These are phyloP conservation scores for Epistrophe eligans DNA, from an alignment of 2,888 invertebrate species.

Conservation along the genomic window DNA sequence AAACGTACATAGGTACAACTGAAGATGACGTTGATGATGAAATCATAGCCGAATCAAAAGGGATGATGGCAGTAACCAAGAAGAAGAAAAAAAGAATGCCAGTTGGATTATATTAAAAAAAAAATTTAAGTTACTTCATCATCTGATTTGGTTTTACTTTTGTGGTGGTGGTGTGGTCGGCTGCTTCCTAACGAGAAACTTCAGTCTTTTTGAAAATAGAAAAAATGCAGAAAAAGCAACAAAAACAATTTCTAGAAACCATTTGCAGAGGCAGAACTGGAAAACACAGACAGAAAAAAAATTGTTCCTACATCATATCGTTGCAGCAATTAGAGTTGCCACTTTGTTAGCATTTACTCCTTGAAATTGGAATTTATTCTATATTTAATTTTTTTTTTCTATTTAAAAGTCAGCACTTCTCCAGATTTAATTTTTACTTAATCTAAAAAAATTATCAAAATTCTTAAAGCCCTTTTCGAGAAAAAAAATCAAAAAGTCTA, in stretches of 20 bases:
- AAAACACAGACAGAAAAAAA: not conserved
- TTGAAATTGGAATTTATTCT: not conserved
- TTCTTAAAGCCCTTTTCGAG: no score
- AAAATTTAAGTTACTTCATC: slow-evolving; percentile 24
- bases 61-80: slow-evolving; percentile 16
- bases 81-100: slow-evolving; percentile 34
- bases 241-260: slow-evolving; percentile 8
- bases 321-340: slow-evolving; percentile 23
- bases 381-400: no score
- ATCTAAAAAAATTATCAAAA: no score
- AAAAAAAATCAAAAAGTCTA: no score
- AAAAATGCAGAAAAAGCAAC: slow-evolving; percentile 5
- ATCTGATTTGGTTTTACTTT: slow-evolving; percentile 31
- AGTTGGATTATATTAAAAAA: slow-evolving; percentile 14
- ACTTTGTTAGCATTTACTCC: not conserved
- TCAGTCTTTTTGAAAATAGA: slow-evolving; percentile 13
- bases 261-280: slow-evolving; percentile 44
- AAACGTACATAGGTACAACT: not conserved
- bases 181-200: slow-evolving; percentile 9
- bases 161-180: slow-evolving; percentile 20
- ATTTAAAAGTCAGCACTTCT: no score
- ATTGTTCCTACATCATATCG: slow-evolving; percentile 5
- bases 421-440: no score
- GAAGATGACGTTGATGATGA: slow-evolving; percentile 23
- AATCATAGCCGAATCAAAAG: slow-evolving; percentile 38